Evolutionary conservation across 2,797 vertebrate species (phyloP).

Genomic region (Pempheris klunzingeri): DNA sequence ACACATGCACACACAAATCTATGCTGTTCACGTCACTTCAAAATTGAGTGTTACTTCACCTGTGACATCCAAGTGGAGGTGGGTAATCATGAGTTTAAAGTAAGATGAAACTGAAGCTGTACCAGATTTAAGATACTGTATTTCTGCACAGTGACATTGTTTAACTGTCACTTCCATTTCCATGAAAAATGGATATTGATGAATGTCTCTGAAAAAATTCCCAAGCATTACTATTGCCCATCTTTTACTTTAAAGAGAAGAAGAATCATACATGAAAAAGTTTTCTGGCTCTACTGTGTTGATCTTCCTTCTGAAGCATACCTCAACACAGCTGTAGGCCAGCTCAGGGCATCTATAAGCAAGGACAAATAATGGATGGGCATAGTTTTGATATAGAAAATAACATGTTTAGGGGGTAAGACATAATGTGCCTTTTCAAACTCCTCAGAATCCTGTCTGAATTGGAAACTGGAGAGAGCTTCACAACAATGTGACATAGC

Average conservation of each 20-base stretch:
- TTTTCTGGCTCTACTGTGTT: background rate
- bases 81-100: background rate
- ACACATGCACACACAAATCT: background rate
- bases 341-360: background rate
- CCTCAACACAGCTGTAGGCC: background rate
- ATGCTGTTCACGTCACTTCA: background rate
- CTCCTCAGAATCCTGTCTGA: background rate
- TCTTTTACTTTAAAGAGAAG: background rate
- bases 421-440: background rate
- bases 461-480: background rate
- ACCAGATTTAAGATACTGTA: background rate
- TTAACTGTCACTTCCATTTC: background rate
- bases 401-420: background rate
- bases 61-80: background rate
- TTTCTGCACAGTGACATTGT: background rate
- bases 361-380: background rate
- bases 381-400: background rate
- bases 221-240: background rate
- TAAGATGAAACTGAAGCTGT: background rate
- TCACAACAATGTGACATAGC: conserved; percentile 5
- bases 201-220: background rate
- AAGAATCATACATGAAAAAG: background rate
- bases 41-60: background rate
- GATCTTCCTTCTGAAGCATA: background rate
- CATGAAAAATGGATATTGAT: background rate